Evolutionary conservation across 1,140 invertebrate species (phyloP).

Genomic region (Nixonia krombeini): DNA sequence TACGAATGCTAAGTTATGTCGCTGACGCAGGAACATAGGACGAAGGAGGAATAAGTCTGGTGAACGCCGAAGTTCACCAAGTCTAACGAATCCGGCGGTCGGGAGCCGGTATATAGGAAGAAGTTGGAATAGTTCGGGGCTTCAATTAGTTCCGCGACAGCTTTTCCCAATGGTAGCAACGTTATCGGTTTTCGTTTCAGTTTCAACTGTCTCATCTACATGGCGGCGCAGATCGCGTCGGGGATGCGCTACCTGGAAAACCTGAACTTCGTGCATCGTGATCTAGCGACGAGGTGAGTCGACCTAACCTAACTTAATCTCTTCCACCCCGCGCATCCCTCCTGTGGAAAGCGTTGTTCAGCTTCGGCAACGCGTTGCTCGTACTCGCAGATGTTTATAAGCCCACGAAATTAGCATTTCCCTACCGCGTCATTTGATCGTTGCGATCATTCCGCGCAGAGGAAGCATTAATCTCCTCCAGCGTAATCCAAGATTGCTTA

Average conservation of each 20-base stretch:
- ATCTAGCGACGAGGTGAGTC: conserved; percentile 81
- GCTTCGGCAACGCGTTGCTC: too few species aligned
- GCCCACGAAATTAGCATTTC: too few species aligned
- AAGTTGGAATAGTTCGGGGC: conserved; percentile 46
- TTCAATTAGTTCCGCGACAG: conserved; percentile 42
- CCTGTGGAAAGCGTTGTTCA: too few species aligned
- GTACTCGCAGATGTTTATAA: too few species aligned
- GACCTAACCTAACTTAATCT: not conserved
- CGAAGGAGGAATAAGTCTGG: conserved; percentile 39
- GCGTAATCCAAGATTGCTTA: not conserved
- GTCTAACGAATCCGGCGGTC: conserved; percentile 31
- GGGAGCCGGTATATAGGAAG: too few species aligned
- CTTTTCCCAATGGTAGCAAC: conserved; percentile 37
- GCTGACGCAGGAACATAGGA: too few species aligned
- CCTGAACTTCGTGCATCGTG: conserved; percentile 86
- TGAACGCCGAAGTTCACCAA: conserved; percentile 22
- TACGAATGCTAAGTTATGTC: too few species aligned
- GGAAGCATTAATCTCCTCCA: too few species aligned
- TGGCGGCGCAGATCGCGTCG: conserved; percentile 87
- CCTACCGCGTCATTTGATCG: too few species aligned
- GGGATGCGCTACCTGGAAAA: conserved; percentile 89
- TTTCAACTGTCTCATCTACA: conserved; percentile 84
- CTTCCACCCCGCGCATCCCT: not conserved
- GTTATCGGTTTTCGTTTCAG: conserved; percentile 69
- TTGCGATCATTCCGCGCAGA: too few species aligned